phyloP scores from a whole-genome alignment of 2,888 invertebrate species.

The Pseudococcus viburni region DNA sequence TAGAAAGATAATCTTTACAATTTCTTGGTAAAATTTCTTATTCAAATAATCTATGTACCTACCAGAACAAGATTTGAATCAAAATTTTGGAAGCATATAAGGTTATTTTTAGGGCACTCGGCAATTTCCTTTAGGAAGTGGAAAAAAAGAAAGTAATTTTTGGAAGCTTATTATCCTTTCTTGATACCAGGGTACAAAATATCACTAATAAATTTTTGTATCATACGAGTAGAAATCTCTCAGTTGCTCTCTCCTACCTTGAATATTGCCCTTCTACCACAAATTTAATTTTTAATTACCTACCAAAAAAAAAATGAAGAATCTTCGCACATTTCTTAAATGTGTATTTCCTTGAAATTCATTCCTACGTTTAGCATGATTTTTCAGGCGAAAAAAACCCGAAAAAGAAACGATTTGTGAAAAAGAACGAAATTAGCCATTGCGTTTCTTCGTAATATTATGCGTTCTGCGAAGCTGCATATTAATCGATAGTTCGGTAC shows the following conservation, averaged over 20 bases:
- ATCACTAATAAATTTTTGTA: constrained; percentile 19
- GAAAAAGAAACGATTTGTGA: background rate
- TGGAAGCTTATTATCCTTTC: too few relatives aligned
- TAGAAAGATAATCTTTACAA: too few relatives aligned
- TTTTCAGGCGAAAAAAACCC: too few relatives aligned
- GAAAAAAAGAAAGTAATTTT: too few relatives aligned
- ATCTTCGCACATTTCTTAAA: background rate
- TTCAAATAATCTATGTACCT: too few relatives aligned
- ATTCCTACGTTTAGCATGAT: background rate
- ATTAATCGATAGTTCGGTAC: constrained; percentile 63
- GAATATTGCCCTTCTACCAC: background rate
- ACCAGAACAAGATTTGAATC: too few relatives aligned
- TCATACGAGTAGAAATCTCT: background rate
- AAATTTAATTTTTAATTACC: constrained; percentile 13
- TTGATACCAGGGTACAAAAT: background rate
- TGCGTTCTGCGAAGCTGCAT: constrained; percentile 59
- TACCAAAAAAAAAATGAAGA: background rate
- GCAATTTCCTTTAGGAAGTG: too few relatives aligned
- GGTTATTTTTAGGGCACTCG: too few relatives aligned
- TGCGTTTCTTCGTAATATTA: constrained; percentile 52
- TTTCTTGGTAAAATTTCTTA: too few relatives aligned
- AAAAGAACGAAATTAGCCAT: constrained; percentile 59
- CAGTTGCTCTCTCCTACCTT: constrained; percentile 36
- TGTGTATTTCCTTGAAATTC: background rate
- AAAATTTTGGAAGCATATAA: too few relatives aligned